Evolutionary conservation across 2,888 invertebrate genomes (phyloP), one percentile per base, ranked within the genome.

Genomic region (Melieria crassipennis): DNA sequence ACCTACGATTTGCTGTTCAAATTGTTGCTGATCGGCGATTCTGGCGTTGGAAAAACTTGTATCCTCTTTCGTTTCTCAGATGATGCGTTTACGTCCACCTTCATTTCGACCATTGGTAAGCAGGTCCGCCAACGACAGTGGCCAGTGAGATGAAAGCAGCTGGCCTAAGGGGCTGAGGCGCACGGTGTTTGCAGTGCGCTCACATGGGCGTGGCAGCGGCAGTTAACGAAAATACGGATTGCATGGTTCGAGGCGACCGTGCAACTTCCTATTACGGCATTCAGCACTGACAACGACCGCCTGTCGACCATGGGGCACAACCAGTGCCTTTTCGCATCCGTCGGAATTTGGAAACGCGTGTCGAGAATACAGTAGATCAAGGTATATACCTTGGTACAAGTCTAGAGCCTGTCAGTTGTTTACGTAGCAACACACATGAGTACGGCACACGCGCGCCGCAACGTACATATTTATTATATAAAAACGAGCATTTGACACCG

Each of bases 51-150:
- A 80, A 97, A 97, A 88, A 97, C 97, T 69, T 96, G 96, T 87
- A 95, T 97, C 87, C 89, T 97, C 80, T 97, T 96, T 87, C 92
- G 97, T 86, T 97, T 97, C 88, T 96, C 96, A 78, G 97, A 97
- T 87, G 96, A 97, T 89, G 96, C 96, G 80, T 97, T 96, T 87
- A 96, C 96, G 79, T 94, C 96, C 71, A 96, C 96, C 78, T 97
- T 97, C 89, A 97, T 97, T 88, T 97, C 96, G 77, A 97, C 96
- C 79, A 97, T 97, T 89, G 97, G 96, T 96, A 91, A 90, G 91
- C 72, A 47, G 52, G 9, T 16, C 63, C 43, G 4, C 30, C 11
- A 16, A 10, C 30, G 50, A 7, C 7, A 42, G 11, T 45, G 55
- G 58, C 7, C 48, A 13, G 16, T 9, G 42, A 5, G 9, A 3